Evolutionary conservation across 1,140 invertebrate species (phyloP), one percentile per base, ranked within the genome.

Genomic region (Proales similis): DNA sequence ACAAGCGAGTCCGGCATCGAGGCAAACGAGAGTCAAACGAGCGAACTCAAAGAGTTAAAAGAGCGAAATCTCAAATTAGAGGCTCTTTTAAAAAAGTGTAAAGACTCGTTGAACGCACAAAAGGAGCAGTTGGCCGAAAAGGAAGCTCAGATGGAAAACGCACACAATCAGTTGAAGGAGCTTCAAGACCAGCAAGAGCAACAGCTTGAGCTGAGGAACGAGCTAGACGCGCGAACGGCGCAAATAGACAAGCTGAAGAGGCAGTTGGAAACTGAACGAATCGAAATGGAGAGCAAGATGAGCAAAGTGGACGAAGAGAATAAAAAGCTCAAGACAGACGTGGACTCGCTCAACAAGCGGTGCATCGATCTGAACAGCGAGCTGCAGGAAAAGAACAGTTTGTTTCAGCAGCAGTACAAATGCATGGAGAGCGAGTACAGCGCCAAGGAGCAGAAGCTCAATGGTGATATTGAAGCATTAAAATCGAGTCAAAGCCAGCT

Each of bases 351-450:
- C 3, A 57, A 29, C 20, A 57, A 57, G 45, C 17, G 51, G 32
- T 57, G 48, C 11, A 33, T 39, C 7, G 48, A 53, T 29, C 42
- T 53, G 17, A 53, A 33, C 9, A 53, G 38, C 33, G 48, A 53
- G 42, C 17, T 53, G 48, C 33, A 53, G 42, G 48, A 53, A 53
- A 53, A 53, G 9, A 38, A 38, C 38, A 53, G 42, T 38, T 42
- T 57, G n/a, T 57, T 57, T 42, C 51, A 57, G 45, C 39, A 57
- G 19, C 51, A 57, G 32, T 57, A 42, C 30, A 36, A 57, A 42
- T 26, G 39, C 12, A 42, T 57, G 29, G 36, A 57, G 19, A 26
- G 4, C 6, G 51, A 57, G 14, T 57, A 42, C 17, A 57, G 45
- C 24, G 51, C 39, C 20, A 57, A 57, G 20, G 51, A 57, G 45